Percentiles rank a stretch among this genome's conserved stretches.
These are phyloP conservation scores for Luscinia luscinia DNA, from an alignment of 2,797 vertebrate genomes.

Conservation along the genomic window DNA sequence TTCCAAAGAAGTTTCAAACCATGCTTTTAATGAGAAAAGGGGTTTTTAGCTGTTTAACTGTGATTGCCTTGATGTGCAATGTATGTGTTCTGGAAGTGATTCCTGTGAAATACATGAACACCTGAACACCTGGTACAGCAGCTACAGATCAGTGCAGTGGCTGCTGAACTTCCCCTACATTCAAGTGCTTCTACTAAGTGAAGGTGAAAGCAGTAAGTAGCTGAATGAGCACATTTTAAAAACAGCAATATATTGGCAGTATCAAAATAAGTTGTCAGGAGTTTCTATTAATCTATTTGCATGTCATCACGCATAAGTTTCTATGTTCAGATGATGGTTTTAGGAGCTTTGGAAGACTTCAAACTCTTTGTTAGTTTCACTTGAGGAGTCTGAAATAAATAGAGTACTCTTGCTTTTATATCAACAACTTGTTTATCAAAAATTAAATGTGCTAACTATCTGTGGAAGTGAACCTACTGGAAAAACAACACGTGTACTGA, in stretches of 20 bases:
- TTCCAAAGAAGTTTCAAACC: background rate
- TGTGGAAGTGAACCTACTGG: background rate
- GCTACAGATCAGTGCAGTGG: background rate
- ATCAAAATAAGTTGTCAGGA: background rate
- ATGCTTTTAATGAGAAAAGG: background rate
- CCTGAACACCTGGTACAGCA: background rate
- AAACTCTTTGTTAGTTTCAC: background rate
- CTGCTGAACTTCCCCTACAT: background rate
- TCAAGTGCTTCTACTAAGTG: background rate
- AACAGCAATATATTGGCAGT: background rate
- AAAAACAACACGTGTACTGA: background rate
- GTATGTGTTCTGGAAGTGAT: background rate
- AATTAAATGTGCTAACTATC: background rate
- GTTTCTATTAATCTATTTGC: background rate
- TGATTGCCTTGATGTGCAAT: background rate
- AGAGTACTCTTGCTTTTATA: background rate
- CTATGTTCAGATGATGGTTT: background rate
- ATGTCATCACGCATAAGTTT: background rate
- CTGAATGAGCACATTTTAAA: background rate
- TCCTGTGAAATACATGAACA: background rate
- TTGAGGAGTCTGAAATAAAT: background rate
- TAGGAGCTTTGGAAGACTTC: background rate
- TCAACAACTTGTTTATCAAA: background rate
- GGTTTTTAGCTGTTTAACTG: background rate
- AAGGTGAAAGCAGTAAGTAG: background rate